Percentiles rank a stretch among this genome's conserved stretches.
Evolutionary conservation across 2,797 vertebrate species (phyloP).

Genomic region (Cyprinella venusta): DNA sequence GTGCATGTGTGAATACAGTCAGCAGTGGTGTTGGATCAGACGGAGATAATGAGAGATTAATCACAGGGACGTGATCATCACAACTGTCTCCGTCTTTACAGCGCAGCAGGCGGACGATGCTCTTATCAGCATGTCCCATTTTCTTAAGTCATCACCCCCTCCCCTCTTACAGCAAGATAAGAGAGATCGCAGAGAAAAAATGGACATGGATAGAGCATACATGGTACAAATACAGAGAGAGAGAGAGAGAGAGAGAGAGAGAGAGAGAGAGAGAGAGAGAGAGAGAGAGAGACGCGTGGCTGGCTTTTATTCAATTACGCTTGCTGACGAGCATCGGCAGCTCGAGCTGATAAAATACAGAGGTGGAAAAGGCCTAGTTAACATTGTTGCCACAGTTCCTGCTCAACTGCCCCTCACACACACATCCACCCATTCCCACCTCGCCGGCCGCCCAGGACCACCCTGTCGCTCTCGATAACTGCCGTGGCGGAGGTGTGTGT

Average conservation of each 20-base stretch:
- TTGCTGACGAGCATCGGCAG: conserved; percentile 57
- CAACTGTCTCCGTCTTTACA: conserved; percentile 42
- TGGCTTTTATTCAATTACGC: conserved; percentile 62
- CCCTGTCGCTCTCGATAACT: conserved; percentile 50
- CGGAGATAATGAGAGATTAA: conserved; percentile 49
- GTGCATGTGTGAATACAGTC: conserved; percentile 19
- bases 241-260: conserved; percentile 31
- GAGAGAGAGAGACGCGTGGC: conserved; percentile 4
- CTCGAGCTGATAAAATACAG: conserved; percentile 64
- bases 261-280: conserved; percentile 21
- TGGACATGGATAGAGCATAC: not conserved
- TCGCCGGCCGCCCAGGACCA: conserved; percentile 35
- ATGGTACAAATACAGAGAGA: conserved; percentile 21
- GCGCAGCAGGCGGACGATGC: conserved; percentile 52
- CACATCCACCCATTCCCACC: conserved; percentile 29
- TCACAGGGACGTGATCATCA: conserved; percentile 48
- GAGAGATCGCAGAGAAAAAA: conserved; percentile 32
- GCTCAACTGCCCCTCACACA: conserved; percentile 26
- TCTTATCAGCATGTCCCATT: conserved; percentile 55
- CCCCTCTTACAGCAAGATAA: conserved; percentile 56
- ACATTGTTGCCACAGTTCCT: conserved; percentile 49
- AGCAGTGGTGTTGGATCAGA: conserved; percentile 39
- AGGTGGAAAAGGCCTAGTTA: conserved; percentile 49
- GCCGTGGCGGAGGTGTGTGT: conserved; percentile 10
- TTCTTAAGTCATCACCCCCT: conserved; percentile 51